phyloP scores from a whole-genome alignment of 2,113 vertebrate genomes.

The Aptenodytes forsteri region DNA sequence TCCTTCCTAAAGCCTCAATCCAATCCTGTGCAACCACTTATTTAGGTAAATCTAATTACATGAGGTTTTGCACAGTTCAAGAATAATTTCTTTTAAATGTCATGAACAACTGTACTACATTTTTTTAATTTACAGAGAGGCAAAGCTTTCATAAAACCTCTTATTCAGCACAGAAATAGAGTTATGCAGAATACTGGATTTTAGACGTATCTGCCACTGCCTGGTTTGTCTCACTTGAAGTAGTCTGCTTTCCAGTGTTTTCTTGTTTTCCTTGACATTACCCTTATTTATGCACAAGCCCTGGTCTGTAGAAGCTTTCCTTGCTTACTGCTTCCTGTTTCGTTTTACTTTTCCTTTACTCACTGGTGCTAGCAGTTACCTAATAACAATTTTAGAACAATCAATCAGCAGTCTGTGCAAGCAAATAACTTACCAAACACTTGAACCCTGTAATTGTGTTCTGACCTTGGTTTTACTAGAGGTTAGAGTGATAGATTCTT shows the following conservation, averaged over 20 bases:
- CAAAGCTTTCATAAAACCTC: not conserved
- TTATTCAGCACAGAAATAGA: not conserved
- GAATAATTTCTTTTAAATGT: not conserved
- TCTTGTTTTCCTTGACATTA: not conserved
- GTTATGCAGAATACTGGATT: not conserved
- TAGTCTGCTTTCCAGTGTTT: not conserved
- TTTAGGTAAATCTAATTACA: not conserved
- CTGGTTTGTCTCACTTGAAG: not conserved
- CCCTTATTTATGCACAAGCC: not conserved
- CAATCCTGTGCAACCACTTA: not conserved
- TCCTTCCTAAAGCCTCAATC: not conserved
- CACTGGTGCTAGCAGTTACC: not conserved
- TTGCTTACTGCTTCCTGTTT: not conserved
- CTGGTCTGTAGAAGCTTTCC: not conserved
- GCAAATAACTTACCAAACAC: constrained; percentile 56
- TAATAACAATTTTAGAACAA: constrained; percentile 46
- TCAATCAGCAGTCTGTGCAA: constrained; percentile 33
- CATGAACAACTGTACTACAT: not conserved
- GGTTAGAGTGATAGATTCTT: constrained; percentile 35
- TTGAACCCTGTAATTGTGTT: constrained; percentile 67
- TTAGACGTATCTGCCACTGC: not conserved
- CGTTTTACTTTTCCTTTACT: not conserved
- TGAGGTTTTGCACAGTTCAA: not conserved
- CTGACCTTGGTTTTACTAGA: constrained; percentile 47
- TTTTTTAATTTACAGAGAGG: not conserved